Conservation (phyloP, 1,140 invertebrate genomes). For the Schlechtendalia chinensis region DNA sequence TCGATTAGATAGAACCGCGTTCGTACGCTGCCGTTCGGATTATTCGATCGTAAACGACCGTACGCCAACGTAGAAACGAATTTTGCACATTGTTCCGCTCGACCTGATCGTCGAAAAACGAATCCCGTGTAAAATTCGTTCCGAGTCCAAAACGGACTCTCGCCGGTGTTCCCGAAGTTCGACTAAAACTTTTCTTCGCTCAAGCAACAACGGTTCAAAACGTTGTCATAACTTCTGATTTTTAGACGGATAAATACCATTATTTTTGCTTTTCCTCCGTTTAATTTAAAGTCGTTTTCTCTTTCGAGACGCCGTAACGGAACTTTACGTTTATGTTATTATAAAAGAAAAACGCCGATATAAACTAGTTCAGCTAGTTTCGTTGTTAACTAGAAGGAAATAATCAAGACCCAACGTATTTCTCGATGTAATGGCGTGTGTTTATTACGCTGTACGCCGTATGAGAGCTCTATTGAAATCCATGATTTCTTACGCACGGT, state of each 20-base stretch:
- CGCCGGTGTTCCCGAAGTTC: neutral
- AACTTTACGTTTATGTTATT: constrained; percentile 3
- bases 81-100: neutral
- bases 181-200: constrained; percentile 14
- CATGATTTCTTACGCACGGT: too few relatives aligned
- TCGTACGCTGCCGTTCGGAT: too few relatives aligned
- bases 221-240: constrained; percentile 29
- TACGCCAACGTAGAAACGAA: too few relatives aligned
- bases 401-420: neutral
- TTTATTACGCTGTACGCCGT: too few relatives aligned
- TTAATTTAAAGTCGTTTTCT: constrained; percentile 23
- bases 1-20: too few relatives aligned
- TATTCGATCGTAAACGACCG: too few relatives aligned
- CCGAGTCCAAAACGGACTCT: constrained; percentile 14
- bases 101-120: neutral
- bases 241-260: constrained; percentile 13
- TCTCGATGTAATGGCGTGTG: too few relatives aligned
- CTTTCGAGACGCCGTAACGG: too few relatives aligned
- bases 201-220: neutral
- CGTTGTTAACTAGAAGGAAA: neutral
- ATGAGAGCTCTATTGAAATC: too few relatives aligned
- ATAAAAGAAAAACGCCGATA: neutral
- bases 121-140: neutral
- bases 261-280: constrained; percentile 7
- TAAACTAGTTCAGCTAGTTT: neutral